Conservation (phyloP, 2,113 vertebrate species). For the Lanius ludovicianus region DNA sequence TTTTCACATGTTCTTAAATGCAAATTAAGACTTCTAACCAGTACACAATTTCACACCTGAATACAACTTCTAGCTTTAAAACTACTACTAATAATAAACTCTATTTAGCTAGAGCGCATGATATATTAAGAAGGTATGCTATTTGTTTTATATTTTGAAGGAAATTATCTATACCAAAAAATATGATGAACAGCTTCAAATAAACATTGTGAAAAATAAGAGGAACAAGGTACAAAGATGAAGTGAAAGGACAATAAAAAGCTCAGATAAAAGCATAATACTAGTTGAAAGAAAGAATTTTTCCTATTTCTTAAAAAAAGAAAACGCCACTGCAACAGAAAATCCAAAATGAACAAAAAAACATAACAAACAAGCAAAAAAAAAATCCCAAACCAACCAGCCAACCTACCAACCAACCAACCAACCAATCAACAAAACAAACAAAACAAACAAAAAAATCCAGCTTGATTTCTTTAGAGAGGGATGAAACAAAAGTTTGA, state of each 20-base stretch:
- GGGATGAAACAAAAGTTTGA: background rate
- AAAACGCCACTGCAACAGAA: background rate
- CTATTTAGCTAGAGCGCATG: background rate
- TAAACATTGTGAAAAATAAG: background rate
- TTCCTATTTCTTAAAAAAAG: background rate
- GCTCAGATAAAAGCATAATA: background rate
- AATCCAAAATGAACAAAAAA: background rate
- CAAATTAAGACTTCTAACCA: background rate
- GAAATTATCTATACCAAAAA: background rate
- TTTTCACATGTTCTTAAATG: background rate
- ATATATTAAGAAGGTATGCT: background rate
- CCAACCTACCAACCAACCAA: background rate
- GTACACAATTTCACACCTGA: background rate
- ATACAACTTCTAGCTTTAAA: background rate
- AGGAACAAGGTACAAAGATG: background rate
- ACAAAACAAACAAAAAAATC: background rate
- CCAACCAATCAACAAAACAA: too few relatives aligned
- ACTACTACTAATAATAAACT: background rate
- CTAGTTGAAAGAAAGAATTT: fast-evolving
- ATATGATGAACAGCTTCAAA: background rate
- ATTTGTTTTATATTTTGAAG: background rate
- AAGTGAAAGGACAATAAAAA: background rate
- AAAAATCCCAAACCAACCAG: too few relatives aligned
- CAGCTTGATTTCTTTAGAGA: background rate
- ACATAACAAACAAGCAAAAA: background rate